Evolutionary conservation across 2,797 vertebrate genomes (phyloP).

Genomic region (Trichosurus vulpecula): DNA sequence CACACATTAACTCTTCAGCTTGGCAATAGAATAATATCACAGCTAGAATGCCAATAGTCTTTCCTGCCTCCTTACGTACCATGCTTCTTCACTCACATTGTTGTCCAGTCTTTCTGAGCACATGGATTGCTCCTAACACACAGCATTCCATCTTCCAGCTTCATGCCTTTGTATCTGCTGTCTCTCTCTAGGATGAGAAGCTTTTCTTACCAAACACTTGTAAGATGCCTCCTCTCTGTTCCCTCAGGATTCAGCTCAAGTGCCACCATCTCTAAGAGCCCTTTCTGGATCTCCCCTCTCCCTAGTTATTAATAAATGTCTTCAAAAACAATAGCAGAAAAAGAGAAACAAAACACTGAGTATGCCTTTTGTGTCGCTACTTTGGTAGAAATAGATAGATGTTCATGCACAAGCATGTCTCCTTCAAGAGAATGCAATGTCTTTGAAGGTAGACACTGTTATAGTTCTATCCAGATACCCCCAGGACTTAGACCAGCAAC

Average conservation of each 20-base stretch:
- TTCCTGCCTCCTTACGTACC: background rate
- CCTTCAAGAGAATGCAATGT: background rate
- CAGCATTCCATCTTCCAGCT: background rate
- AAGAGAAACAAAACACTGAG: background rate
- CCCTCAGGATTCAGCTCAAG: background rate
- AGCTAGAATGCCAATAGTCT: background rate
- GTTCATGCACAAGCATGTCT: background rate
- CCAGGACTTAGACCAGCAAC: no score
- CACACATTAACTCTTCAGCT: background rate
- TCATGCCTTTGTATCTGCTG: background rate
- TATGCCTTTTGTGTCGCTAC: background rate
- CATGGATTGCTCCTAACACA: background rate
- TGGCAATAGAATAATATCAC: background rate
- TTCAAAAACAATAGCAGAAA: background rate
- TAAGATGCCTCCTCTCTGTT: background rate
- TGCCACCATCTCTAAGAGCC: background rate
- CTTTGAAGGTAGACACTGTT: background rate
- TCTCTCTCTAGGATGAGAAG: rapidly evolving
- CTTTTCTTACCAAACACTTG: background rate
- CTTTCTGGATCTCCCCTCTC: background rate
- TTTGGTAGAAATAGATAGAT: background rate
- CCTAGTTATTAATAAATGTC: background rate
- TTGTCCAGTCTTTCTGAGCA: background rate
- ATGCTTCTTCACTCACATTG: background rate
- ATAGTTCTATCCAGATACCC: background rate